A percentile compares a stretch with the other conserved stretches of the same genome.
These are phyloP conservation scores for Drosophila lutescens DNA, from an alignment of 2,888 invertebrate species.

Conservation along the genomic window DNA sequence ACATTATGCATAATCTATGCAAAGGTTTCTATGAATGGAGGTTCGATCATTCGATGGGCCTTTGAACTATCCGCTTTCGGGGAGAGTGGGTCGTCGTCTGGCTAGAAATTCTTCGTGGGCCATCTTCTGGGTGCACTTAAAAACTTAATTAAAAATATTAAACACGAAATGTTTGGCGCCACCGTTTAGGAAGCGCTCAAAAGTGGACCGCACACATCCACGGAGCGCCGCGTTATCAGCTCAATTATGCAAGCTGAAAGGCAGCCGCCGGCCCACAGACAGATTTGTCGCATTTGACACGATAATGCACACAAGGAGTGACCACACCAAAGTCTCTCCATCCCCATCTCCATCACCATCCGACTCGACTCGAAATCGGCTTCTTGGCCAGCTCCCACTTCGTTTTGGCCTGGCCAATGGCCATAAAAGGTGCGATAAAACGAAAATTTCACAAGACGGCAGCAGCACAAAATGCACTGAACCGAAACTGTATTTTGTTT, in stretches of 20 bases:
- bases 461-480: slow-evolving; percentile 40
- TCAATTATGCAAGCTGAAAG: slow-evolving; percentile 74
- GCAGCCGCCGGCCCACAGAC: slow-evolving; percentile 68
- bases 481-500: background rate
- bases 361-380: slow-evolving; percentile 1
- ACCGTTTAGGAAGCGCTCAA: slow-evolving; percentile 56
- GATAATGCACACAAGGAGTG: slow-evolving; percentile 69
- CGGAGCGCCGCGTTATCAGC: slow-evolving; percentile 61
- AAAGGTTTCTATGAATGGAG: slow-evolving; percentile 71
- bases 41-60: background rate
- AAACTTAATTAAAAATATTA: slow-evolving; percentile 77
- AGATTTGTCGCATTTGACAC: slow-evolving; percentile 78
- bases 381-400: slow-evolving; percentile 39
- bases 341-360: background rate
- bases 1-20: slow-evolving; percentile 54
- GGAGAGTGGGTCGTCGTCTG: background rate
- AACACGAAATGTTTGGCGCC: slow-evolving; percentile 70
- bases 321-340: slow-evolving; percentile 41
- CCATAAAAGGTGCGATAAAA: slow-evolving; percentile 80
- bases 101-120: background rate
- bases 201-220: slow-evolving; percentile 67
- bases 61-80: slow-evolving; percentile 31
- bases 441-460: slow-evolving; percentile 73
- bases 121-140: slow-evolving; percentile 37
- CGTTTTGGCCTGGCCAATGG: slow-evolving; percentile 46